phyloP scores from a whole-genome alignment of 1,140 invertebrate species.

The Leptinotarsa lineolata region DNA sequence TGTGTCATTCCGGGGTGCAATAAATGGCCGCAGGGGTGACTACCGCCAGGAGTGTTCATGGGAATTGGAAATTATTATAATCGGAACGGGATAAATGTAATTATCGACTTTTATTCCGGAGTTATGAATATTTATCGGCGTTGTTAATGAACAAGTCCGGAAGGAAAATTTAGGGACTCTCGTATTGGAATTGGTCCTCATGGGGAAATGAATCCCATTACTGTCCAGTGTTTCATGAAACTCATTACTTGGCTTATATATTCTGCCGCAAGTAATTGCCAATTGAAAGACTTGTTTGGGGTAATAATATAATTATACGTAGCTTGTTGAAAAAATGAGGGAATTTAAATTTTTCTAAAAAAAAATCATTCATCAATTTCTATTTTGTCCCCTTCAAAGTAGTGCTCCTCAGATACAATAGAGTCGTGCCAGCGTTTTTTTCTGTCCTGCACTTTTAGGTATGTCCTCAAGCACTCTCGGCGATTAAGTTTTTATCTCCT shows the following conservation, averaged over 20 bases:
- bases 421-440: no score
- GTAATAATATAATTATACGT: background rate
- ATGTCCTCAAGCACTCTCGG: no score
- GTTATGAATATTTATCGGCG: constrained; percentile 9
- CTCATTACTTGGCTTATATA: background rate
- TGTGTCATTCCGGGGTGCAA: background rate
- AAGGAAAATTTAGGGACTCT: constrained; percentile 9
- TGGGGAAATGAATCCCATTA: background rate
- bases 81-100: constrained; percentile 15
- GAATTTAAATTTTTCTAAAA: no score
- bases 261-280: background rate
- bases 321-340: no score
- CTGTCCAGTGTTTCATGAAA: background rate
- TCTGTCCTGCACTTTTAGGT: no score
- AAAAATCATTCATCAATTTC: no score
- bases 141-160: constrained; percentile 15
- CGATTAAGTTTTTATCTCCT: no score
- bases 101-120: constrained; percentile 12
- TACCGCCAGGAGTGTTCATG: constrained; percentile 4
- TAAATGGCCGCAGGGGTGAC: constrained; percentile 2
- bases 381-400: no score
- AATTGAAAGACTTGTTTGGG: background rate
- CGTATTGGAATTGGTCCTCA: background rate
- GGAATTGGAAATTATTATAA: constrained; percentile 15
- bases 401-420: no score